A percentile compares a stretch with the other conserved stretches of the same genome.
Evolutionary conservation across 2,888 invertebrate genomes (phyloP).

Genomic region (Sialis lutaria): DNA sequence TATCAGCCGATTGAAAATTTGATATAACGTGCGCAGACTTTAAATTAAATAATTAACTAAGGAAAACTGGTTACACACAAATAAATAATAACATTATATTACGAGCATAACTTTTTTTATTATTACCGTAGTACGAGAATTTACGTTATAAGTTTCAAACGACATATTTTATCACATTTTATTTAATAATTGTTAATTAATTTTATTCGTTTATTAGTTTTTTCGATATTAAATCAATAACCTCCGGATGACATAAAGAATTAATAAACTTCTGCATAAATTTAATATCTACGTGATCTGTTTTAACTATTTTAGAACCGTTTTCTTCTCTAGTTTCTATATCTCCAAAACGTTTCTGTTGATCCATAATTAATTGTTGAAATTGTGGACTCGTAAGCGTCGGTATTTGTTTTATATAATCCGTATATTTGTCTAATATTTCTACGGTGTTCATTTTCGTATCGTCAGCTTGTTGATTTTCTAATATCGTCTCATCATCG

Average conservation of each 20-base stretch:
- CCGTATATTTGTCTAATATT: not conserved
- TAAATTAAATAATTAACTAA: no score
- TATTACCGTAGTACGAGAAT: no score
- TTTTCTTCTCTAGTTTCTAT: not conserved
- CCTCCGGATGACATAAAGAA: constrained; percentile 42
- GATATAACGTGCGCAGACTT: no score
- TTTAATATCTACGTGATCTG: not conserved
- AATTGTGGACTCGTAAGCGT: not conserved
- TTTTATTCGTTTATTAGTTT: constrained; percentile 13
- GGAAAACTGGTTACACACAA: no score
- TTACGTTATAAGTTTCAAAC: no score
- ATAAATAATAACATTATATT: no score
- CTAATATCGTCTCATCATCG: constrained; percentile 22
- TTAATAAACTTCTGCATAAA: constrained; percentile 34
- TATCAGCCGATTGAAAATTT: no score
- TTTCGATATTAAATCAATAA: constrained; percentile 29
- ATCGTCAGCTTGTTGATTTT: constrained; percentile 26
- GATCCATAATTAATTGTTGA: not conserved
- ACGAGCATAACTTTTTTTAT: no score
- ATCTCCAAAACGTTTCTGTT: not conserved
- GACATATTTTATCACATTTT: no score
- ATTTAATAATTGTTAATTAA: no score
- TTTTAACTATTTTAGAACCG: constrained; percentile 22
- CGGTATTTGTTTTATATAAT: not conserved
- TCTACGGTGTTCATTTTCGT: not conserved